Base-by-base conservation (phyloP, 2,888 invertebrate genomes). In the Unio pictorum region DNA sequence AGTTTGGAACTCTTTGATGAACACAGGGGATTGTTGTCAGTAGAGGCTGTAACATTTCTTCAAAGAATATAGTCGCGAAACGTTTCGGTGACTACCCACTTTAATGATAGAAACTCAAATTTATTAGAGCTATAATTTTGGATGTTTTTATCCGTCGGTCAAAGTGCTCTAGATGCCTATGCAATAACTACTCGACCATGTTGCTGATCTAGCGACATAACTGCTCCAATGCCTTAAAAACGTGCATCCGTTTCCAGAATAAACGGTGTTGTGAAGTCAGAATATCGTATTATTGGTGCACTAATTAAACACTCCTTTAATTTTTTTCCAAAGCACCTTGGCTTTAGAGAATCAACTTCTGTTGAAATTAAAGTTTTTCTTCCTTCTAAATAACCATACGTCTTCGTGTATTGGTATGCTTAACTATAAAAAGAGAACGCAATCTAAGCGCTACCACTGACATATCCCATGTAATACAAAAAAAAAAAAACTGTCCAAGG, bases 241-340 rank as follows among this genome's bases (percentile, higher is more conserved):
- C 72, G 69, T 5, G 74, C 79, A 68, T 81, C 80, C 11, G 66
- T 68, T 26, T 81, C 78, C 55, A 82, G 55, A 3, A 78, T 67
- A 61, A 68, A 81, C 8, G 76, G 72, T n/a, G 45, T 45, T 18
- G 45, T 58, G 57, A 77, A 78, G 56, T 81, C 78, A 2, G 81
- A 67, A 59, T 66, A 80, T n/a, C 75, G 74, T 15, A 81, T 59
- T 4, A 82, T 64, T 18, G 76, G 73, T 4, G 75, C 69, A 57
- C 67, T 34, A 4, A 70, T 70, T 23, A 82, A 58, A 18, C 20
- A 54, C n/a, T 60, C 45, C 57, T 23, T 23, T 75, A 76, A 64
- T 78, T 56, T 8, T 28, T 55, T 8, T 67, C 57, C 62, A 77
- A 81, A 18, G 73, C 73, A n/a, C 54, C 20, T 30, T 76, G 30